Evolutionary conservation across 2,888 invertebrate genomes (phyloP), one percentile per base, ranked within the genome.

Genomic region (Gortyna flavago): DNA sequence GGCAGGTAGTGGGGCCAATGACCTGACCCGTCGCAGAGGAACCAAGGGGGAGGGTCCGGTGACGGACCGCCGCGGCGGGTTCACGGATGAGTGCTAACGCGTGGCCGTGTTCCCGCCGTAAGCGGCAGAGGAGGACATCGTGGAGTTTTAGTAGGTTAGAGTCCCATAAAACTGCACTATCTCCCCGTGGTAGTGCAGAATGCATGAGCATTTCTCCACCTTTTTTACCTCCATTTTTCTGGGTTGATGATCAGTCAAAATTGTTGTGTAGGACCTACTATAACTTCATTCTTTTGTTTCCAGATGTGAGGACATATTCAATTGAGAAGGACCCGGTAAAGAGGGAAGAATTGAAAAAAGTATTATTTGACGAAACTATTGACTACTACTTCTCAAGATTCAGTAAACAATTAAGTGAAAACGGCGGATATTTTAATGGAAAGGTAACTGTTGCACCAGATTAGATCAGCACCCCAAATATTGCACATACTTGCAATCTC

Each of bases 381-480:
- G 93, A 93, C 2, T 95, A 85, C 83, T 95, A 87, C 85, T 95
- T 94, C 81, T 91, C 93, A 8, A 93, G 94, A 81, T 95, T 96
- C 79, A 95, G 94, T 80, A 93, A 93, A 73, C 91, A 93, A 35
- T 87, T 96, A 29, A 91, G 93, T 54, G 89, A 91, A 6, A 93
- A 93, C 74, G 93, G 94, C 9, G 95, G 95, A 71, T 91, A 89
- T 85, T 94, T 95, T 68, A 91, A 86, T 70, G 93, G 93, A 87
- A 94, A 95, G 93, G 95, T 95, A 90, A 76, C 4, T 61, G 48
- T 57, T 41, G 6, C 48, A 48, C 9, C 8, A 29, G 16, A 38
- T 32, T 48, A 11, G 13, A n/a, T 41, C 5, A 29, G 13, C 13
- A 16, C 29, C 1, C 29, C 11, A 59, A 29, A 7, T 59, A 2